These are phyloP conservation scores for Byasa hedistus DNA, from an alignment of 2,888 invertebrate species.

Conservation along the genomic window DNA sequence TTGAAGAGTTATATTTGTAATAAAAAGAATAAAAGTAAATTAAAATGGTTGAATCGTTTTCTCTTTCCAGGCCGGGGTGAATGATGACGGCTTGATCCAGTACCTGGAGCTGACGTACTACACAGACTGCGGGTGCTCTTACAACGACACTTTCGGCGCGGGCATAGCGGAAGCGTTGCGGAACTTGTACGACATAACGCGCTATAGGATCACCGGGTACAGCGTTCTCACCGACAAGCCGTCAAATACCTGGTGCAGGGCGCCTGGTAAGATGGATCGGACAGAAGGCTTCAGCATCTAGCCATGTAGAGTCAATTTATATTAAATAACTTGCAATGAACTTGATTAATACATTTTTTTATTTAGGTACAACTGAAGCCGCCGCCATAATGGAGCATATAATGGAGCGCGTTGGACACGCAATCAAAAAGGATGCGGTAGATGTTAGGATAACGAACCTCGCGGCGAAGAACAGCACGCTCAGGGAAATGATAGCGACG, in stretches of 20 bases:
- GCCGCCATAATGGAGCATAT: slow-evolving; percentile 80
- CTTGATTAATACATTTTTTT: too few species aligned
- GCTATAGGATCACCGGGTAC: slow-evolving; percentile 69
- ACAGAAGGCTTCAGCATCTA: too few species aligned
- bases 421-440: slow-evolving; percentile 76
- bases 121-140: slow-evolving; percentile 59
- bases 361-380: slow-evolving; percentile 78
- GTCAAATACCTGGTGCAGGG: slow-evolving; percentile 83
- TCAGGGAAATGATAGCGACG: slow-evolving; percentile 78
- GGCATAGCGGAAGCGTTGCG: slow-evolving; percentile 48
- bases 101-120: slow-evolving; percentile 71
- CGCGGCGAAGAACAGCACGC: slow-evolving; percentile 43
- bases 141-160: slow-evolving; percentile 56
- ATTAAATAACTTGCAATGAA: too few species aligned
- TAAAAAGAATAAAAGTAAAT: too few species aligned
- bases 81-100: slow-evolving; percentile 78
- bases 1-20: too few species aligned
- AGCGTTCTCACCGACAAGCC: slow-evolving; percentile 83
- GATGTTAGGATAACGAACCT: slow-evolving; percentile 81
- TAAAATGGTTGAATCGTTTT: too few species aligned
- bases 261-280: slow-evolving; percentile 80
- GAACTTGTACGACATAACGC: slow-evolving; percentile 77
- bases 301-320: too few species aligned
- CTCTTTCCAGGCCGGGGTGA: slow-evolving; percentile 71
- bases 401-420: slow-evolving; percentile 83